Conservation (phyloP, 2,888 invertebrate genomes). For the Agrochola circellaris region DNA sequence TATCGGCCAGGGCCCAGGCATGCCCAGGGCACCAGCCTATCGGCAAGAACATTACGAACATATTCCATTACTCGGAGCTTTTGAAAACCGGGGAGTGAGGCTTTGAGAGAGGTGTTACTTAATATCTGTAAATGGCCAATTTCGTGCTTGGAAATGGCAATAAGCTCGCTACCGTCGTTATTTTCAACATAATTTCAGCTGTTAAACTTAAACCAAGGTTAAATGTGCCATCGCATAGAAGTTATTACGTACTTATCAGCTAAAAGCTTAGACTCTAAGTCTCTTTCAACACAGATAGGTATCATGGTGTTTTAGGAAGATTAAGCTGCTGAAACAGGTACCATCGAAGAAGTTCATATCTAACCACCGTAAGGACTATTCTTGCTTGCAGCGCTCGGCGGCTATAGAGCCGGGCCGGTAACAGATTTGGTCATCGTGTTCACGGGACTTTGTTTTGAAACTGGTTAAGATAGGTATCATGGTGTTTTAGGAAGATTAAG, state of each 20-base stretch:
- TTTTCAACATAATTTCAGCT: constrained; percentile 13
- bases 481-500: background rate
- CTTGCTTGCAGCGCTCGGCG: too few species aligned
- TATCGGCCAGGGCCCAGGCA: background rate
- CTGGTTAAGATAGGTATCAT: too few species aligned
- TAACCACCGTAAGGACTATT: too few species aligned
- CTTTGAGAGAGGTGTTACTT: constrained; percentile 15
- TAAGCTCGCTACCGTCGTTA: constrained; percentile 4
- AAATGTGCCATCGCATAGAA: background rate
- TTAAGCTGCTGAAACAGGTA: background rate
- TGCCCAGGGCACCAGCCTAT: background rate
- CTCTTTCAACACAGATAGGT: background rate
- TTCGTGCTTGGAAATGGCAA: constrained; percentile 10
- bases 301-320: background rate
- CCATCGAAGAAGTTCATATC: too few species aligned
- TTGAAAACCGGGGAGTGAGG: background rate
- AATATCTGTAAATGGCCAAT: constrained; percentile 24
- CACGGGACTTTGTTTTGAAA: too few species aligned
- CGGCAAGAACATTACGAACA: constrained; percentile 7
- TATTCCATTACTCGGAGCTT: constrained; percentile 4
- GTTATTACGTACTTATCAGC: background rate
- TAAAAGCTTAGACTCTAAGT: too few species aligned
- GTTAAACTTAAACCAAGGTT: constrained; percentile 10
- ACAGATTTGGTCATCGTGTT: too few species aligned
- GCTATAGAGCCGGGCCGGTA: too few species aligned